A percentile compares a stretch with the other conserved stretches of the same genome.
Conservation (phyloP, 2,888 invertebrate genomes). For the Cataglyphis altisquamis region DNA sequence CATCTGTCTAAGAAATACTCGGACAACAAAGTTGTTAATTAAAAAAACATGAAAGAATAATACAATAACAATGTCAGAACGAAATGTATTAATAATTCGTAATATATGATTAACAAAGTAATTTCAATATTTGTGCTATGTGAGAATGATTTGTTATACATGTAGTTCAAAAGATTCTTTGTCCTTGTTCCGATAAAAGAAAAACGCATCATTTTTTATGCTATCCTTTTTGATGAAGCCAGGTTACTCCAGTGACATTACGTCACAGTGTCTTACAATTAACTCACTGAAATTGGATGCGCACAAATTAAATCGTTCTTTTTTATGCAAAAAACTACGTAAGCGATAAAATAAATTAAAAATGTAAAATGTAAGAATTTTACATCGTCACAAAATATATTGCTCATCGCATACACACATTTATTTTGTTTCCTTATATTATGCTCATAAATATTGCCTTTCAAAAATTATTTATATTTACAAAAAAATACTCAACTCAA, state of each 20-base stretch:
- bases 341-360: constrained; percentile 17
- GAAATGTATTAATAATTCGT: not conserved
- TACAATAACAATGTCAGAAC: not conserved
- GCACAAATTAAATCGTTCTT: constrained; percentile 23
- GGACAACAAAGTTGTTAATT: constrained; percentile 11
- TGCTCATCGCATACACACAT: not conserved
- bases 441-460: not conserved
- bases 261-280: constrained; percentile 10
- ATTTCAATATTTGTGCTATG: not conserved
- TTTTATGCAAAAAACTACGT: constrained; percentile 13
- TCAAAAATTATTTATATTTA: not conserved
- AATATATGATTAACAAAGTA: not conserved
- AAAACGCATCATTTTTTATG: not conserved
- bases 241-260: constrained; percentile 32
- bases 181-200: not conserved
- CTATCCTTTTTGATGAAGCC: not conserved
- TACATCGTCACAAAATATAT: constrained; percentile 20
- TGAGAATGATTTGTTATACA: not conserved
- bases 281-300: constrained; percentile 3
- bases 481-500: not conserved
- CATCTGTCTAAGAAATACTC: not conserved
- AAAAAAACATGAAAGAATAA: not conserved
- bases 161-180: constrained; percentile 6
- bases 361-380: constrained; percentile 21
- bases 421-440: constrained; percentile 5